Percentiles rank a stretch among this genome's conserved stretches.
phyloP scores from a whole-genome alignment of 2,888 invertebrate species.

The Nematopogon swammerdamellus region DNA sequence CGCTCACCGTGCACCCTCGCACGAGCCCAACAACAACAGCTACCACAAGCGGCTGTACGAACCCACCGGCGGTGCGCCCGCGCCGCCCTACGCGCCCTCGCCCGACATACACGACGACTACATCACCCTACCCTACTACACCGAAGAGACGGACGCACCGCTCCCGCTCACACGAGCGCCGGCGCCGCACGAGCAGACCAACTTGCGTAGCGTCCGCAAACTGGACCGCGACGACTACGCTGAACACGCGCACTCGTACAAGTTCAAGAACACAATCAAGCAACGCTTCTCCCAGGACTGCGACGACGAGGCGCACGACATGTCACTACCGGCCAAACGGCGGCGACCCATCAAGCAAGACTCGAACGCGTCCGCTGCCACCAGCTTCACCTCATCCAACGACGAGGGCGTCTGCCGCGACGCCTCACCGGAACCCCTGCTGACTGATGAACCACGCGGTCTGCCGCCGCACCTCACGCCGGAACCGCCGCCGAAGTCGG shows the following conservation, averaged over 20 bases:
- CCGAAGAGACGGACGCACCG: slow-evolving; percentile 17
- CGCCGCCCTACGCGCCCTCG: not conserved
- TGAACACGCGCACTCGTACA: slow-evolving; percentile 65
- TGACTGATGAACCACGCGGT: not conserved
- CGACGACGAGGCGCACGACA: slow-evolving; percentile 22
- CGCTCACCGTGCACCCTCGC: slow-evolving; percentile 13
- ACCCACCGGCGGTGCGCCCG: not conserved
- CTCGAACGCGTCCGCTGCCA: not conserved
- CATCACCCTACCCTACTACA: slow-evolving; percentile 6
- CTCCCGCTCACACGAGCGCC: slow-evolving; percentile 20
- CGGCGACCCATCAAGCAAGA: not conserved
- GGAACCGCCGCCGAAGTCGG: not conserved
- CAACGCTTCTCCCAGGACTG: slow-evolving; percentile 70
- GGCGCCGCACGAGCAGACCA: slow-evolving; percentile 21
- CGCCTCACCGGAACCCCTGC: slow-evolving; percentile 18
- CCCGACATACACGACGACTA: not conserved
- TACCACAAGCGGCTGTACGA: slow-evolving; percentile 21
- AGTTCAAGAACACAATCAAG: slow-evolving; percentile 93
- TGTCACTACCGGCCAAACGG: not conserved
- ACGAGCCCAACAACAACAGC: slow-evolving; percentile 26
- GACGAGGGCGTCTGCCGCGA: slow-evolving; percentile 1
- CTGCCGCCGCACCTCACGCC: not conserved
- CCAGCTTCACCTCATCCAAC: not conserved
- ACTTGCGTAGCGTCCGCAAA: slow-evolving; percentile 35
- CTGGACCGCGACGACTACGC: slow-evolving; percentile 44